Percentiles rank a stretch among this genome's conserved stretches.
Evolutionary conservation across 2,797 vertebrate genomes (phyloP).

Genomic region (Bradypodion pumilum): DNA sequence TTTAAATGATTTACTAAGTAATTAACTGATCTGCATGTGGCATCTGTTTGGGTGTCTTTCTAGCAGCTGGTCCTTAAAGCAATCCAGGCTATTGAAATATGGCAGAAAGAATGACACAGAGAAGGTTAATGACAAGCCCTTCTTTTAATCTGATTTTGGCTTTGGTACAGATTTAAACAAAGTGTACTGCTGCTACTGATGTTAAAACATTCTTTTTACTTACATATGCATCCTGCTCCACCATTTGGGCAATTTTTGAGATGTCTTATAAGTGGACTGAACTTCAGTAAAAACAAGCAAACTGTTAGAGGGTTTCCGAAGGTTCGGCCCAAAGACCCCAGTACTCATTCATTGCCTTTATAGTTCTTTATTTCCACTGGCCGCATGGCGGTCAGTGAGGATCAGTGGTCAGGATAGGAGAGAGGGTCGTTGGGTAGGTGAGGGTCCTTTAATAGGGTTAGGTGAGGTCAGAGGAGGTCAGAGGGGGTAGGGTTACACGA

Average conservation of each 20-base stretch:
- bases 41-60: not conserved
- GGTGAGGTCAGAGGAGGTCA: no score
- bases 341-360: no score
- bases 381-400: no score
- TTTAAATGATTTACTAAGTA: slow-evolving; percentile 12
- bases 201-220: not conserved
- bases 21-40: not conserved
- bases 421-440: no score
- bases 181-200: not conserved
- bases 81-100: not conserved
- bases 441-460: no score
- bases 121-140: not conserved
- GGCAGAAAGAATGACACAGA: not conserved
- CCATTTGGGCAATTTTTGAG: not conserved
- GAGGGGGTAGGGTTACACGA: no score
- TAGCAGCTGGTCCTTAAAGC: not conserved
- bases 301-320: no score
- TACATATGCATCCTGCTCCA: not conserved
- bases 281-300: not conserved
- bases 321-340: no score
- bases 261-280: not conserved
- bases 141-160: not conserved
- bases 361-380: no score
- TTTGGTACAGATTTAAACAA: not conserved
- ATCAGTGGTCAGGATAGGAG: no score